Percentiles rank a stretch among this genome's conserved stretches.
These are phyloP conservation scores for Bos javanicus DNA, from an alignment of 2,113 vertebrate species.

Conservation along the genomic window DNA sequence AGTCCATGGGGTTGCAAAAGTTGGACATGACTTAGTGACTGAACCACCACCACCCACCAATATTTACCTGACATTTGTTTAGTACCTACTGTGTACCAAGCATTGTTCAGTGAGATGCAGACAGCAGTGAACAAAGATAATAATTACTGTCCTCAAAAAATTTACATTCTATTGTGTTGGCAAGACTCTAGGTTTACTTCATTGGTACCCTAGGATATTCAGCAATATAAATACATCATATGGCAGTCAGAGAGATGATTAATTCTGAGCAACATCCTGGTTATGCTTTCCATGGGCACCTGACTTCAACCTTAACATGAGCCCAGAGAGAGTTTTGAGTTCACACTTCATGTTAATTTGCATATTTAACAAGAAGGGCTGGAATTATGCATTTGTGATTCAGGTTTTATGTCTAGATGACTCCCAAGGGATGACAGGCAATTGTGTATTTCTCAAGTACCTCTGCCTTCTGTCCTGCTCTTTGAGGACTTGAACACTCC, in stretches of 20 bases:
- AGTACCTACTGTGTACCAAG: not conserved
- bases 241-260: not conserved
- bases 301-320: not conserved
- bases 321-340: not conserved
- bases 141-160: not conserved
- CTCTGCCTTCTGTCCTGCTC: not conserved
- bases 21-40: not conserved
- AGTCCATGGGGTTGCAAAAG: not conserved
- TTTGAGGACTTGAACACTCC: not conserved
- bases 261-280: not conserved
- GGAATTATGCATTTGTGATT: not conserved
- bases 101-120: not conserved
- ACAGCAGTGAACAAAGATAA: not conserved
- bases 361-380: not conserved
- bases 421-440: not conserved
- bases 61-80: not conserved
- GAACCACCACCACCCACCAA: not conserved
- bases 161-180: not conserved
- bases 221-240: not conserved
- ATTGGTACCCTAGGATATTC: not conserved
- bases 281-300: not conserved
- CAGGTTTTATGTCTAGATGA: not conserved
- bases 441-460: not conserved
- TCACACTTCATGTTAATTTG: constrained; percentile 1
- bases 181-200: not conserved